These are phyloP conservation scores for Catostylus mosaicus DNA, from an alignment of 30 jellyfish, hydroid and myxozoan genomes.

Conservation along the genomic window DNA sequence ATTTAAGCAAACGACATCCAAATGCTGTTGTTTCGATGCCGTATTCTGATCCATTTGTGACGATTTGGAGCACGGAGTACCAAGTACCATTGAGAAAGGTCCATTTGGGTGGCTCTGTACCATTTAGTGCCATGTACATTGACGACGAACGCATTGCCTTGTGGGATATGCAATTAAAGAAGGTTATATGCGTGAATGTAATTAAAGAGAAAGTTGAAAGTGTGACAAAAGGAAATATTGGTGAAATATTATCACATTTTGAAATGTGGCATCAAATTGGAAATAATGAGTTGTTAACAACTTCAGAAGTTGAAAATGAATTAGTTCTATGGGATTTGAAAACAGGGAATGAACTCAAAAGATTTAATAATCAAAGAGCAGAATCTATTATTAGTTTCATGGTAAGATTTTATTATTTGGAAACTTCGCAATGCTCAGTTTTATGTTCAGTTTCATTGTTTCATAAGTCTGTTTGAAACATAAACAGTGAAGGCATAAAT, in stretches of 20 bases:
- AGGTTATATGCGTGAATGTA: conserved; percentile 36
- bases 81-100: conserved; percentile 33
- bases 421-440: too few species aligned
- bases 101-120: conserved; percentile 32
- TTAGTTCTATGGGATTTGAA: conserved; percentile 63
- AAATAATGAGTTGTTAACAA: conserved; percentile 29
- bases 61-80: conserved; percentile 60
- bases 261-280: conserved; percentile 56
- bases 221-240: conserved; percentile 19
- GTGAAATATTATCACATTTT: conserved; percentile 39
- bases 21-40: conserved; percentile 65
- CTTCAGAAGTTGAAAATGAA: conserved; percentile 25
- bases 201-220: conserved; percentile 13
- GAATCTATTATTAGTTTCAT: conserved; percentile 2
- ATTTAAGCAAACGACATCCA: conserved; percentile 17
- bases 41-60: conserved; percentile 61
- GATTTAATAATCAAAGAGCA: conserved; percentile 52
- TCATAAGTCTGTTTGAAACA: too few species aligned
- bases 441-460: too few species aligned
- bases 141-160: conserved; percentile 53
- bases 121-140: conserved; percentile 12
- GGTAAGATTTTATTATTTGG: conserved; percentile 15
- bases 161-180: conserved; percentile 37
- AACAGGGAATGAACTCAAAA: conserved; percentile 34
- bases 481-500: too few species aligned